A percentile compares a stretch with the other conserved stretches of the same genome.
Evolutionary conservation across 2,113 vertebrate genomes (phyloP).

Genomic region (Calonectris borealis): DNA sequence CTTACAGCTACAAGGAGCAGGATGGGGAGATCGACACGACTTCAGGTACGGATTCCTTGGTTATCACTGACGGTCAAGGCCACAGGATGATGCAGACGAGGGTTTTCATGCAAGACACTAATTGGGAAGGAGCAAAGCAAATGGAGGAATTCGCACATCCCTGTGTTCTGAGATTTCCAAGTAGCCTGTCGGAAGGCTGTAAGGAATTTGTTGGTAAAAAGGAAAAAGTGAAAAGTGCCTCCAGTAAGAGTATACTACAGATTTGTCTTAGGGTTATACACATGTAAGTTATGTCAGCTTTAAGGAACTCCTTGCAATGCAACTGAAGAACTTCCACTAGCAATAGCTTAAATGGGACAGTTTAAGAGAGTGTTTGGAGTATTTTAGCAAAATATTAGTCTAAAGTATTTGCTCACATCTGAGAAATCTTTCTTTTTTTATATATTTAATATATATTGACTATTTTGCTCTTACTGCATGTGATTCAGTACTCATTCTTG

Average conservation of each 20-base stretch:
- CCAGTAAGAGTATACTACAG: not conserved
- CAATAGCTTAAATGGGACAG: not conserved
- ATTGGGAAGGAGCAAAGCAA: not conserved
- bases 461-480: not conserved
- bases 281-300: not conserved
- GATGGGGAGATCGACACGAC: conserved; percentile 60
- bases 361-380: too few relatives aligned
- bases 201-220: not conserved
- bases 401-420: not conserved
- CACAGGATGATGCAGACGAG: not conserved
- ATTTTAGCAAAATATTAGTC: not conserved
- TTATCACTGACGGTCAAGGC: fast-evolving
- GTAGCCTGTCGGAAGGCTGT: not conserved
- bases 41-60: conserved; percentile 34
- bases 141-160: not conserved
- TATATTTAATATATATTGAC: fast-evolving
- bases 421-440: not conserved
- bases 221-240: not conserved
- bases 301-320: not conserved
- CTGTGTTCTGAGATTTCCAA: not conserved
- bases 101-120: not conserved
- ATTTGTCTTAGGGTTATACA: not conserved
- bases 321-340: not conserved
- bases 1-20: conserved; percentile 69
- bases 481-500: not conserved